These are phyloP conservation scores for Jordanella pulchra DNA, from an alignment of 2,797 vertebrate genomes.

Conservation along the genomic window DNA sequence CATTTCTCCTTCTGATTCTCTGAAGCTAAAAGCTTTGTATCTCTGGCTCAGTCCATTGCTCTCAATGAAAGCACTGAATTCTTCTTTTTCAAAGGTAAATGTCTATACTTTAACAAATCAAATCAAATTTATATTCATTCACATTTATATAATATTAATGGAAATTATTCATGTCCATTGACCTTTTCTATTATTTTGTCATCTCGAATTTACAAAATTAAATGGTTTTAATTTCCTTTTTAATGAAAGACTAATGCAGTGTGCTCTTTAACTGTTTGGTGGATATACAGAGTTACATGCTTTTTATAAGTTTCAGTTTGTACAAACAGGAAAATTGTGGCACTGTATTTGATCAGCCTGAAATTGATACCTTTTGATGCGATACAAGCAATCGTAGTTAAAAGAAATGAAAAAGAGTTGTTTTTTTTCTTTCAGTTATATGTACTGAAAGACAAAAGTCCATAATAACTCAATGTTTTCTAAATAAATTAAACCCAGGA, in stretches of 20 bases:
- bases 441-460: constrained; percentile 58
- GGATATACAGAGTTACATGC: background rate
- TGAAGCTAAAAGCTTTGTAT: constrained; percentile 62
- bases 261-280: background rate
- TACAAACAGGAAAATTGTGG: background rate
- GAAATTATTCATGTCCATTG: background rate
- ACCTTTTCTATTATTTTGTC: background rate
- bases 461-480: constrained; percentile 59
- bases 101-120: constrained; percentile 67
- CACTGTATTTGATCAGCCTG: background rate
- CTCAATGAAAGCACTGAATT: constrained; percentile 54
- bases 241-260: too few species aligned
- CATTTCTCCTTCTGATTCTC: constrained; percentile 47
- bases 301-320: background rate
- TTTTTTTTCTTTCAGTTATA: background rate
- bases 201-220: background rate
- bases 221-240: background rate
- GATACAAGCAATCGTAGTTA: background rate
- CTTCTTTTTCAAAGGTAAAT: constrained; percentile 63
- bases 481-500: constrained; percentile 47
- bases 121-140: constrained; percentile 55
- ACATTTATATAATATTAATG: constrained; percentile 26
- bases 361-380: background rate
- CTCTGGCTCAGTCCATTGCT: constrained; percentile 40
- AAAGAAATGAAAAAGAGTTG: too few species aligned